These are phyloP conservation scores for Heliocidaris tuberculata DNA, from an alignment of 35 echinoderm and acorn worm species.

Conservation along the genomic window DNA sequence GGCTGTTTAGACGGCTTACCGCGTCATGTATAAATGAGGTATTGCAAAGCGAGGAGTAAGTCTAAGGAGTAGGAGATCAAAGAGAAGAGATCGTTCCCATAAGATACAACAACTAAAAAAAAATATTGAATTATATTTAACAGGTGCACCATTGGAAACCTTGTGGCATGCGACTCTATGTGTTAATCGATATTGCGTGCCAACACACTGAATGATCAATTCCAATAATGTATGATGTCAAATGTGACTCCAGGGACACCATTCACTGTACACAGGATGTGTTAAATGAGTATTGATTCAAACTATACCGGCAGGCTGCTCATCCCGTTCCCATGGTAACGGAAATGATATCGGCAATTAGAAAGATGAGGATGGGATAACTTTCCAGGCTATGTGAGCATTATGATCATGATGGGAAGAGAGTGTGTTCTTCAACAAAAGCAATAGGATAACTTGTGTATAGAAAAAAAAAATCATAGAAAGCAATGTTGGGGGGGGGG, in stretches of 20 bases:
- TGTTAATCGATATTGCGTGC: background rate
- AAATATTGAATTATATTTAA: background rate
- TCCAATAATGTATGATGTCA: background rate
- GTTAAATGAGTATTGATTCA: background rate
- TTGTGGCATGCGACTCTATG: background rate
- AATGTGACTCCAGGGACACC: background rate
- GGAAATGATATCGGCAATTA: background rate
- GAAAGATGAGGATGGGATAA: background rate
- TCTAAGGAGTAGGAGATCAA: background rate
- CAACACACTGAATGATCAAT: background rate
- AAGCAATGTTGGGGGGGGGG: too few species aligned
- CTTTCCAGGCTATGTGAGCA: background rate
- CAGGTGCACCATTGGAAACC: background rate
- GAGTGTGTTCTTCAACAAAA: too few species aligned
- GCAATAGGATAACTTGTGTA: too few species aligned
- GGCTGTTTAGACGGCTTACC: too few species aligned
- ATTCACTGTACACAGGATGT: background rate
- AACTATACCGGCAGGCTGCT: background rate
- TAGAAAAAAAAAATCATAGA: too few species aligned
- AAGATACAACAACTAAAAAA: background rate
- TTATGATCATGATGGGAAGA: too few species aligned
- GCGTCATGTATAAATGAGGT: too few species aligned
- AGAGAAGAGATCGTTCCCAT: background rate
- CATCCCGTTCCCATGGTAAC: background rate
- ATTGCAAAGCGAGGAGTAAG: background rate